These are phyloP conservation scores for Oscheius myriophilus DNA, from an alignment of 2,888 invertebrate species.

Conservation along the genomic window DNA sequence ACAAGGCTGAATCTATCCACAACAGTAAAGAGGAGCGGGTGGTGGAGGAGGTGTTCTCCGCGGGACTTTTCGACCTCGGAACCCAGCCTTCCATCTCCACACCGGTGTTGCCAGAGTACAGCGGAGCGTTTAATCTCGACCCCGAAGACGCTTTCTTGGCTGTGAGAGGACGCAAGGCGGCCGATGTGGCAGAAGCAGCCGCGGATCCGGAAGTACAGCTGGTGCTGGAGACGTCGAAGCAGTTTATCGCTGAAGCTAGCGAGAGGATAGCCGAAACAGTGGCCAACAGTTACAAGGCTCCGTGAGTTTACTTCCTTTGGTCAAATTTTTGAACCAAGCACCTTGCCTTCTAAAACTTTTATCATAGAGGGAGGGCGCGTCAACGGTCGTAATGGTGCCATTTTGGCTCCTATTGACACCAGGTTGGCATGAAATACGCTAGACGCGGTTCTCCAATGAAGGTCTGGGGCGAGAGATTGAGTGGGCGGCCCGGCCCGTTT, in stretches of 20 bases:
- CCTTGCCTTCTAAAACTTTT: no score
- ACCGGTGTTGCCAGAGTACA: not conserved
- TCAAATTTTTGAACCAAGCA: not conserved
- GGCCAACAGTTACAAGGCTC: slow-evolving; percentile 6
- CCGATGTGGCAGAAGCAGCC: slow-evolving; percentile 41
- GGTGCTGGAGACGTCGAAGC: slow-evolving; percentile 49
- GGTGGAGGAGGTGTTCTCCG: not conserved
- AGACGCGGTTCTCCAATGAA: no score
- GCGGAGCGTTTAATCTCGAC: slow-evolving; percentile 47
- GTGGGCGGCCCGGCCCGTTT: no score
- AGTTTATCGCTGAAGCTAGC: slow-evolving; percentile 58
- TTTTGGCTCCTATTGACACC: no score
- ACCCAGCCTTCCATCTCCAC: not conserved
- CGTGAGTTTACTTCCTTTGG: not conserved
- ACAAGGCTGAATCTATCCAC: slow-evolving; percentile 8
- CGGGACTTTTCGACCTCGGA: slow-evolving; percentile 5
- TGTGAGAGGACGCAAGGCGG: slow-evolving; percentile 7
- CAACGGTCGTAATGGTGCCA: no score
- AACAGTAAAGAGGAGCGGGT: slow-evolving; percentile 9
- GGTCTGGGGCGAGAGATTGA: no score
- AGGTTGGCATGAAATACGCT: no score
- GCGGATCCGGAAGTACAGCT: slow-evolving; percentile 42
- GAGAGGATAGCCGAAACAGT: slow-evolving; percentile 38
- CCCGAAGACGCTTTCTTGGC: slow-evolving; percentile 32
- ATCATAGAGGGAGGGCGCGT: no score